phyloP scores from a whole-genome alignment of 2,113 vertebrate genomes.

The Tympanuchus pallidicinctus region DNA sequence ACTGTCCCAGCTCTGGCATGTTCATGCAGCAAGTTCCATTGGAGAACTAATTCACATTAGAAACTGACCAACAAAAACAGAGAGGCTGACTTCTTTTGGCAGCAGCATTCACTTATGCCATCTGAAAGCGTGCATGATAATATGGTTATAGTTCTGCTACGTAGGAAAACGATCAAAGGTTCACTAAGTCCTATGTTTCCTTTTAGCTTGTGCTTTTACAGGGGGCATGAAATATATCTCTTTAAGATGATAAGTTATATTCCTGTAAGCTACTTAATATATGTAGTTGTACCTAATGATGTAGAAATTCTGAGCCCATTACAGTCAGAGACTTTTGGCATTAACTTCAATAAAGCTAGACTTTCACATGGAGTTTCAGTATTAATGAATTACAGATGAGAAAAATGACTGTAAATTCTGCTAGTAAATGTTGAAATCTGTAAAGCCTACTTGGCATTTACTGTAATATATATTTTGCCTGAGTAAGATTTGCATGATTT shows the following conservation, averaged over 20 bases:
- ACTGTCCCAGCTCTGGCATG: neutral
- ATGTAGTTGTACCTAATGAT: neutral
- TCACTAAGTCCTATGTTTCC: neutral
- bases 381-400: neutral
- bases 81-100: neutral
- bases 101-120: neutral
- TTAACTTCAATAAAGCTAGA: neutral
- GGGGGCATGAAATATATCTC: neutral
- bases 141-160: neutral
- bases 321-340: neutral
- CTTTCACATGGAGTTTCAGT: neutral
- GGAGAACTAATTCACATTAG: neutral
- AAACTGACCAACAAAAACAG: neutral
- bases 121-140: neutral
- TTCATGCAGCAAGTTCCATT: neutral
- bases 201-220: neutral
- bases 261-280: neutral
- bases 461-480: neutral
- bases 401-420: neutral
- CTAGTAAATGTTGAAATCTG: neutral
- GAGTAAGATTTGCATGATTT: neutral
- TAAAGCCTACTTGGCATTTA: neutral
- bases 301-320: neutral
- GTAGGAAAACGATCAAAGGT: neutral
- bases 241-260: neutral